Base-by-base conservation (phyloP, 2,888 invertebrate species). In the Hirtodrosophila cameraria region DNA sequence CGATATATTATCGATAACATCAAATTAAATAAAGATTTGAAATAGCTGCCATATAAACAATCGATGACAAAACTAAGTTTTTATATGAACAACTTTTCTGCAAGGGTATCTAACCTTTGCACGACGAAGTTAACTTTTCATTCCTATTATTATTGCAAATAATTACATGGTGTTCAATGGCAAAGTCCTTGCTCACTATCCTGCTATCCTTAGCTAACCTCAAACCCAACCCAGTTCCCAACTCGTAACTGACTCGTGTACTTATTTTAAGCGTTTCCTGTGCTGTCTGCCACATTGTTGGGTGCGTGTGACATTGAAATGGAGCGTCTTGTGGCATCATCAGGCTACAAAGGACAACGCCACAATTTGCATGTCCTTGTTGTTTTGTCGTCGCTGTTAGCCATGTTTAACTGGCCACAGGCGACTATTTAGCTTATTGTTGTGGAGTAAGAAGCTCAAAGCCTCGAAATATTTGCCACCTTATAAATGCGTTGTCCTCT, bases 401-500 rank as follows among this genome's bases (percentile, higher is more conserved):
- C 42, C 49, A 50, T 66, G 62, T 42, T 63, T 67, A 75, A 71
- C 77, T 70, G 74, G 70, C 55, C 67, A 74, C 62, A 60, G 58
- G 60, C 76, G 75, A 41, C 66, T 46, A 42, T 65, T 70, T 53
- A 60, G 70, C 20, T 30, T 11, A 13, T 6, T 11, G 25, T 6
- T 3, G 16, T 8, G 25, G 36, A 9, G 38, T 38, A 13, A 41
- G 59, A 36, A 54, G 48, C 39, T 60, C 46, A 65, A 61, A 64
- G 74, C 76, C 74, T 81, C 64, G 76, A 71, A 78, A 78, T 76
- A 67, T 70, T n/a, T 74, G 71, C 82, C 82, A 81, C 79, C 76
- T 75, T 58, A 63, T 48, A 12, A 13, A 36, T 28, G 23, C 30
- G 20, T 35, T 48, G 54, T 52, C 38, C 52, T 41, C 57, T n/a